Percentiles rank a stretch among this genome's conserved stretches.
These are phyloP conservation scores for Vulpes ferrilata DNA, from an alignment of 2,113 vertebrate genomes.

Conservation along the genomic window DNA sequence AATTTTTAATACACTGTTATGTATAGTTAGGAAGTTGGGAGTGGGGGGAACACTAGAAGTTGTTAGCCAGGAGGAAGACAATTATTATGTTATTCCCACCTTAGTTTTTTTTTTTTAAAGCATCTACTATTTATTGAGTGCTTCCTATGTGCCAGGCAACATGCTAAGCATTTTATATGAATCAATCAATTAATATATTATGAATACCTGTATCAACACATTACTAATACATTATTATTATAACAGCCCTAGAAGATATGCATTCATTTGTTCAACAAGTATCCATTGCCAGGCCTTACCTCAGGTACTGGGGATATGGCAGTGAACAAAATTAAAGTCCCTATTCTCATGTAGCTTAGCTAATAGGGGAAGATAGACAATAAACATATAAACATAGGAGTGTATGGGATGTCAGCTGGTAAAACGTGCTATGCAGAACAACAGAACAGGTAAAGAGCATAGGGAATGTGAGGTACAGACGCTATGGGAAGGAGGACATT, in stretches of 20 bases:
- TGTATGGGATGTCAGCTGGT: background rate
- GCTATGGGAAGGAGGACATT: background rate
- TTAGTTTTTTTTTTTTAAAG: background rate
- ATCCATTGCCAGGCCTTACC: background rate
- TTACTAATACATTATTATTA: background rate
- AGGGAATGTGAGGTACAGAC: background rate
- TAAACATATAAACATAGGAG: background rate
- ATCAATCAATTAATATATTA: background rate
- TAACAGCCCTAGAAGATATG: background rate
- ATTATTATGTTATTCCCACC: background rate
- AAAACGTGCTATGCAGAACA: background rate
- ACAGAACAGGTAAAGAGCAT: background rate
- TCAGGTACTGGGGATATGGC: background rate
- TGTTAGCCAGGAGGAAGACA: background rate
- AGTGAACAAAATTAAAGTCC: slow-evolving; percentile 7
- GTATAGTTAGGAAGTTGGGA: background rate
- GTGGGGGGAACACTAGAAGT: background rate
- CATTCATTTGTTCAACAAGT: background rate
- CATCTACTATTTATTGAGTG: background rate
- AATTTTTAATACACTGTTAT: slow-evolving; percentile 14
- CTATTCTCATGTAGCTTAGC: background rate
- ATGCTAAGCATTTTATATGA: slow-evolving; percentile 36
- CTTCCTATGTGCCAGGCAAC: background rate
- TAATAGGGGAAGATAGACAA: background rate
- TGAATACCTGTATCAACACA: background rate